Evolutionary conservation across 2,113 vertebrate species (phyloP).

Genomic region (Clinocottus analis): DNA sequence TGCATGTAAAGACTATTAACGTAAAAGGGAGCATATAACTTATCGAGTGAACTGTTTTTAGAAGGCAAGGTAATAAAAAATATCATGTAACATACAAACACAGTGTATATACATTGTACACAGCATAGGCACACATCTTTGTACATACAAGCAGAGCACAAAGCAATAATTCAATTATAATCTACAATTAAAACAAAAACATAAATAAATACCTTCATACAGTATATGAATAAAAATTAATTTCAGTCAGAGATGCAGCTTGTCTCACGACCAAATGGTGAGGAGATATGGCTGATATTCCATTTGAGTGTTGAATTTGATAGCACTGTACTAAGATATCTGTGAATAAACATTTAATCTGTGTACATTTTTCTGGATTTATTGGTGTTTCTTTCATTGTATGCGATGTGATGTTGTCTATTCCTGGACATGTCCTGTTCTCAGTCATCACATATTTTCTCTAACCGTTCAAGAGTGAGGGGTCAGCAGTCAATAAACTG

Average conservation of each 20-base stretch:
- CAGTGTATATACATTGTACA: conserved; percentile 36
- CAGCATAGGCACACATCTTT: conserved; percentile 13
- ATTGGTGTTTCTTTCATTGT: neutral
- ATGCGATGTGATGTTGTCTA: neutral
- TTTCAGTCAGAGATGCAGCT: conserved; percentile 11
- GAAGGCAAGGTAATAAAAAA: neutral
- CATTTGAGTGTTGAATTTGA: neutral
- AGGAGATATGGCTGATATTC: conserved; percentile 17
- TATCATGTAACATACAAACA: conserved; percentile 2
- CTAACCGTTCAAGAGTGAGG: neutral
- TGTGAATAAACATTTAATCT: neutral
- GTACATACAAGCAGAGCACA: conserved; percentile 22
- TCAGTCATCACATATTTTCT: neutral
- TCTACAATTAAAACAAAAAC: conserved; percentile 6
- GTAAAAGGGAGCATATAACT: neutral
- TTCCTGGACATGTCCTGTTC: neutral
- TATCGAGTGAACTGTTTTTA: conserved; percentile 1
- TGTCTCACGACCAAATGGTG: neutral
- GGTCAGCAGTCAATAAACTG: neutral
- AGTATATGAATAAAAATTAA: neutral
- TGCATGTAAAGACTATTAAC: neutral
- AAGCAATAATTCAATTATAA: neutral
- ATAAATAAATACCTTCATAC: conserved; percentile 57
- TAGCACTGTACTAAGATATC: conserved; percentile 2
- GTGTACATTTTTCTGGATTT: neutral